A percentile compares a stretch with the other conserved stretches of the same genome.
Evolutionary conservation across 2,797 vertebrate species (phyloP).

Genomic region (Myoxocephalus aenaeus): DNA sequence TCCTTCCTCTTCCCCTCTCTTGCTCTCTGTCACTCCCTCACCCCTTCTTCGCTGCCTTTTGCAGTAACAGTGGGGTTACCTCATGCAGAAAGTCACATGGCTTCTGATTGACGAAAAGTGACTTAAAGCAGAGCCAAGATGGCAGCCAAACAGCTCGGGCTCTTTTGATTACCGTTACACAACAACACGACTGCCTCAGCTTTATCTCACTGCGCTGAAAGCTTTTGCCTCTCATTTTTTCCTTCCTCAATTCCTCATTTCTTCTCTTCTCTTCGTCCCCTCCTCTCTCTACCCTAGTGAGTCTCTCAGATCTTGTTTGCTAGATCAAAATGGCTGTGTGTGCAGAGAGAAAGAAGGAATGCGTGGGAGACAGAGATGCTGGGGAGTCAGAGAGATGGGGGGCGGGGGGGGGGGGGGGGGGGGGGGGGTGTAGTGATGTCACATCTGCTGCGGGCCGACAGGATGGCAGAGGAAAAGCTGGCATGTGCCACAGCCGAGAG

Average conservation of each 20-base stretch:
- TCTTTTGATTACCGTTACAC: conserved; percentile 78
- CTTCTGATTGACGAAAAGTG: conserved; percentile 81
- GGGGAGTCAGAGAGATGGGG: conserved; percentile 63
- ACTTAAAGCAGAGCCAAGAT: conserved; percentile 85
- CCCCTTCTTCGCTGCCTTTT: conserved; percentile 63
- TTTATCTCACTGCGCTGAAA: conserved; percentile 54
- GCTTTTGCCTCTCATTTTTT: conserved; percentile 43
- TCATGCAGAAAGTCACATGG: conserved; percentile 87
- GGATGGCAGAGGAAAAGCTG: conserved; percentile 78
- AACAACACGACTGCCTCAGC: conserved; percentile 69
- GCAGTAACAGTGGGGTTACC: conserved; percentile 78
- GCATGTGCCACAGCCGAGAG: conserved; percentile 73
- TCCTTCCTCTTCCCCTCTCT: conserved; percentile 35
- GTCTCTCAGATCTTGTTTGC: conserved; percentile 72
- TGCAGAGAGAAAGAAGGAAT: conserved; percentile 76
- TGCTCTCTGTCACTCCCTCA: conserved; percentile 56
- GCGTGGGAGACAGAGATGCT: conserved; percentile 80
- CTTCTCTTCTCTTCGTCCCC: conserved; percentile 24
- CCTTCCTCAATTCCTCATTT: conserved; percentile 33
- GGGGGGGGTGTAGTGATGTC: conserved; percentile 82
- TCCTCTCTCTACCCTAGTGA: conserved; percentile 40
- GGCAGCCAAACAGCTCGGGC: conserved; percentile 78
- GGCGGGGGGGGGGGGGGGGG: conserved; percentile 47
- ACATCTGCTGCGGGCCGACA: conserved; percentile 80
- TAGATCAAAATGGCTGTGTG: conserved; percentile 81